Base-by-base conservation (phyloP, 2,113 vertebrate species). In the Cricetomys ansorgei region DNA sequence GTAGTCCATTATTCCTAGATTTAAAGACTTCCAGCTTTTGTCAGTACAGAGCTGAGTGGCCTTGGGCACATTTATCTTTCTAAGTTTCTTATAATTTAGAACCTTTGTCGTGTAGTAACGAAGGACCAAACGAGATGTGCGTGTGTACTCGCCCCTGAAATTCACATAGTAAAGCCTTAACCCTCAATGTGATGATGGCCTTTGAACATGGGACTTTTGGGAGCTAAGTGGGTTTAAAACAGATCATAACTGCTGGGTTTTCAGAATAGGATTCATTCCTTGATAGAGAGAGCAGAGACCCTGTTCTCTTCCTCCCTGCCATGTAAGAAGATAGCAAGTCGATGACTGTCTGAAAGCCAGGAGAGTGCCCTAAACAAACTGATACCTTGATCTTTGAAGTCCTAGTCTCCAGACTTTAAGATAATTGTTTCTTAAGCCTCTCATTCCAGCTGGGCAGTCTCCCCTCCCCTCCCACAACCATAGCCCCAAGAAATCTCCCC, bases 351-450 rank as follows among this genome's bases (percentile, higher is more conserved):
- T 75, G 27, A 59, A 73, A 88, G 48, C 31, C 40, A 91, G 43
- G 43, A 79, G 13, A 43, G 21, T 3, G 37, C 31, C 64, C 76
- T 84, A 25, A n/a, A 75, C 17, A 57, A 43, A 34, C 40, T 15
- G 23, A 53, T 27, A 10, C 37, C 43, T 73, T 72, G 62, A 75
- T 59, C n/a, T 91, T 88, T 81, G 21, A 88, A 5, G 55, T 88
- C 5, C 45, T 72, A 73, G 25, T 70, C 59, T 83, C 75, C 53
- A 76, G 85, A 57, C 59, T 34, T 16, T 37, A 88, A 55, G 76
- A 95, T 89, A 84, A 75, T 37, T 70, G 21, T 70, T 80, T 45
- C 80, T 92, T n/a, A 89, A 96, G 27, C 17, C 37, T 64, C 45
- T 55, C 17, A 55, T 4, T 57, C 67, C 70, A 65, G n/a, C 21